Evolutionary conservation across 2,888 invertebrate species (phyloP).

Genomic region (Synanthedon andrenaeformis): DNA sequence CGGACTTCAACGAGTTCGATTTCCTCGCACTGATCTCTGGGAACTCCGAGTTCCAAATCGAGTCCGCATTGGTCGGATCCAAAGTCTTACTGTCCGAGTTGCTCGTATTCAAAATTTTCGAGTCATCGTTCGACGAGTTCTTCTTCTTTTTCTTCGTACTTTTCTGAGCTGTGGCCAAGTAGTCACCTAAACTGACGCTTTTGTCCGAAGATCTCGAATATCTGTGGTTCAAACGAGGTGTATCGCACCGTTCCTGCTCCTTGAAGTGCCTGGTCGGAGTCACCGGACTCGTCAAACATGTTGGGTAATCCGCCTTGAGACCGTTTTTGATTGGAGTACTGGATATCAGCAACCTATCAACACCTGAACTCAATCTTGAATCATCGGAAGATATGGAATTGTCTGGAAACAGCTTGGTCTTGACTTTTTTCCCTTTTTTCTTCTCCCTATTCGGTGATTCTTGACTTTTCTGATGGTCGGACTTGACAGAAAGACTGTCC

Average conservation of each 20-base stretch:
- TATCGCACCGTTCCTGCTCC: constrained; percentile 42
- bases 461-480: constrained; percentile 28
- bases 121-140: constrained; percentile 28
- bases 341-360: constrained; percentile 37
- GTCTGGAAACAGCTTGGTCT: constrained; percentile 52
- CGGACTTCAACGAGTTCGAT: constrained; percentile 40
- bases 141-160: constrained; percentile 43
- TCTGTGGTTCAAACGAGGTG: constrained; percentile 38
- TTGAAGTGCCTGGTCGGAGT: constrained; percentile 30
- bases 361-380: constrained; percentile 31
- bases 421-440: constrained; percentile 43
- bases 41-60: constrained; percentile 39
- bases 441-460: constrained; percentile 50
- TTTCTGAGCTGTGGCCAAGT: constrained; percentile 37
- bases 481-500: constrained; percentile 33
- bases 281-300: constrained; percentile 36
- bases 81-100: not conserved
- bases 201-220: constrained; percentile 49
- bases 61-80: not conserved
- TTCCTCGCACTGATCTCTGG: constrained; percentile 56
- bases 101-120: not conserved
- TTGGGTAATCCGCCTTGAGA: constrained; percentile 28
- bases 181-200: constrained; percentile 46
- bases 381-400: constrained; percentile 52
- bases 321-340: constrained; percentile 56